These are phyloP conservation scores for Andrena chrysosceles DNA, from an alignment of 2,888 invertebrate genomes.

Conservation along the genomic window DNA sequence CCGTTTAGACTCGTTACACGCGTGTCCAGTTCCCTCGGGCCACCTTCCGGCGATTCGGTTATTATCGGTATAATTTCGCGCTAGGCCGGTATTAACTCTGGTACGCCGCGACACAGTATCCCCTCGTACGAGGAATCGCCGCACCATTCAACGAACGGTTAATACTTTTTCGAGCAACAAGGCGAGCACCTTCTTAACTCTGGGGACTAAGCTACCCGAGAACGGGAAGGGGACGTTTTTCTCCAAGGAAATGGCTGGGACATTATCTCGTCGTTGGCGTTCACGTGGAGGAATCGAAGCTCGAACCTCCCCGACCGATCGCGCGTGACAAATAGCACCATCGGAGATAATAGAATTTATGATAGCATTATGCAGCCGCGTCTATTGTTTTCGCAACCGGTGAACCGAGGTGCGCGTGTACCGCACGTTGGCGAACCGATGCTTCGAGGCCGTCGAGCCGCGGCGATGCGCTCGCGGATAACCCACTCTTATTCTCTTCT, in stretches of 20 bases:
- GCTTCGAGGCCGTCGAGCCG: slow-evolving; percentile 23
- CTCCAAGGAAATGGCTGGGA: neutral
- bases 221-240: neutral
- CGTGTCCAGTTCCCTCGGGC: neutral
- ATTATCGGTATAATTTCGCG: slow-evolving; percentile 4
- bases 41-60: slow-evolving; percentile 1
- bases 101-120: neutral
- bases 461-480: slow-evolving; percentile 51
- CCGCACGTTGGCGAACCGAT: slow-evolving; percentile 7
- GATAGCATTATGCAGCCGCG: slow-evolving; percentile 57
- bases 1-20: neutral
- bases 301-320: slow-evolving; percentile 25
- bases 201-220: neutral
- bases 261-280: slow-evolving; percentile 13
- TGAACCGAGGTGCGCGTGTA: slow-evolving; percentile 27
- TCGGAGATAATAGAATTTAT: slow-evolving; percentile 71
- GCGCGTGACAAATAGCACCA: slow-evolving; percentile 65
- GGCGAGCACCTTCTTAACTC: neutral
- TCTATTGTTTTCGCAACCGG: slow-evolving; percentile 65
- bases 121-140: neutral
- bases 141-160: neutral
- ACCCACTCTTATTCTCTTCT: slow-evolving; percentile 47
- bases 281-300: slow-evolving; percentile 8
- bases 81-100: neutral
- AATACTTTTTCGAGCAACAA: neutral